Evolutionary conservation across 2,888 invertebrate genomes (phyloP), one percentile per base, ranked within the genome.

Genomic region (Alviniconcha strummeri): DNA sequence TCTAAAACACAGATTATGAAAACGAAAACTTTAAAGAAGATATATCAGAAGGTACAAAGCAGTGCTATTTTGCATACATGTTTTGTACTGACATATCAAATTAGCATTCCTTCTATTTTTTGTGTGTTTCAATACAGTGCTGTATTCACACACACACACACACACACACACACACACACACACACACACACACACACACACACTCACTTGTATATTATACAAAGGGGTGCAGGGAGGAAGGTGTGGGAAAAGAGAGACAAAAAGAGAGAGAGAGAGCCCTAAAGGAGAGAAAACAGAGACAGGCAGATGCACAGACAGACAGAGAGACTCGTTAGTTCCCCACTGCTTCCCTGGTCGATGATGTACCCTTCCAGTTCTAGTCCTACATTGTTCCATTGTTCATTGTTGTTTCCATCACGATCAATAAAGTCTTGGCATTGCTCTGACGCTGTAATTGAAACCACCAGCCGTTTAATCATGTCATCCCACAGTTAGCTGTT

Each of bases 391-490:
- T 17, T 17, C n/a, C 69, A 69, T 69, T 69, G 69, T 69, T 69
- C 69, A 69, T 69, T 15, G 15, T 6, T 17, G 17, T 69, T 69
- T 6, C 69, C 69, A 13, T 17, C 69, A 69, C 17, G 69, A 69
- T 69, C 69, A 69, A 69, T 69, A 69, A 15, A 69, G 17, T 69
- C n/a, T 17, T 69, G 69, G 69, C 69, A 69, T 69, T 6, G n/a
- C n/a, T 17, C 69, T 69, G 69, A 69, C 69, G 17, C 17, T 69
- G 69, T 69, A 69, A 69, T 69, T 69, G 69, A 69, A 69, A 69
- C 69, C 69, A n/a, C 69, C 15, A 15, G 15, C 64, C 69, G 17
- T 17, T 69, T 69, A 69, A 69, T 69, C 69, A 69, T 69, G 69
- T 69, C 69, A 69, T 69, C 69, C 6, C 69, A n/a, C 69, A 69